Evolutionary conservation across 2,888 invertebrate genomes (phyloP), one percentile per base, ranked within the genome.

Genomic region (Athalia cordata): DNA sequence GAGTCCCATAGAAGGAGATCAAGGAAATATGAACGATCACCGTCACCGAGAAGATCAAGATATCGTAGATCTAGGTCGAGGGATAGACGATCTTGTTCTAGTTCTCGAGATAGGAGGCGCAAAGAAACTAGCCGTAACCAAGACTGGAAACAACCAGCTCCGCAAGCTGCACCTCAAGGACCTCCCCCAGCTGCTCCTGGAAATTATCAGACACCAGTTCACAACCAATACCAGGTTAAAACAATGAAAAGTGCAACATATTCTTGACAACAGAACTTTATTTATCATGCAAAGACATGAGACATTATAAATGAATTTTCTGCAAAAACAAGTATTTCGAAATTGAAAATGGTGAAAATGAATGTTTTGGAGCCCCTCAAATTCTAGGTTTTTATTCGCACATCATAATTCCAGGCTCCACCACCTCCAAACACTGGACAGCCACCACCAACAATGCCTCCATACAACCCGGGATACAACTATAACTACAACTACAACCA

Each of bases 391-490:
- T 47, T n/a, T 57, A 55, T 68, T 67, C 57, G 77, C 50, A n/a
- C n/a, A 45, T 9, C 66, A 55, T n/a, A 55, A 55, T 55, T 55
- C 67, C 57, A 89, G 89, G 85, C 86, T 66, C 86, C 89, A 3
- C 87, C 86, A 45, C 89, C 89, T 8, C 87, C 89, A 0, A 89
- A 88, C 67, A 87, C 89, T 13, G 88, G 87, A 80, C 90, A 88
- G 80, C 88, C 89, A 13, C 90, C 89, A 3, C 89, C 89, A 8
- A 87, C 86, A 3, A 83, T 89, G 59, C 81, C 87, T 11, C 78
- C 86, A 5, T 90, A 89, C 77, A 86, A 85, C 72, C 88, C 84
- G 55, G 87, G 87, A 43, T 90, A 90, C 79, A 89, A 88, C 80
- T 89, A 89, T 79, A 89, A 88, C 82, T 89, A 89, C 81, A 87